These are phyloP conservation scores for Eremobia ochroleuca DNA, from an alignment of 2,888 invertebrate species.

Conservation along the genomic window DNA sequence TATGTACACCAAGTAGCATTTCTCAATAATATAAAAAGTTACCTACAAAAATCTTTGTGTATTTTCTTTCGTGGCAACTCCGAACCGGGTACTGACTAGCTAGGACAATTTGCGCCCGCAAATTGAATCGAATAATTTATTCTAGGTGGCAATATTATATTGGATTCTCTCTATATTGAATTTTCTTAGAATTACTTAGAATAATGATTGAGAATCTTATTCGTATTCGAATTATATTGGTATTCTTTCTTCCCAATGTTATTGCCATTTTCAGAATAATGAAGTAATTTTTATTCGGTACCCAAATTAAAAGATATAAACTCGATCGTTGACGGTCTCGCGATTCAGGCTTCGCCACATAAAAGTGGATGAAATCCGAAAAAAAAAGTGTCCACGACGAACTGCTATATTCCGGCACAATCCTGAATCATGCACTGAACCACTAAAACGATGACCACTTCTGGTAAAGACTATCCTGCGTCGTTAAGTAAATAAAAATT, in stretches of 20 bases:
- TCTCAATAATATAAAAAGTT: constrained; percentile 2
- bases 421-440: no score
- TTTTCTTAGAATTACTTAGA: constrained; percentile 15
- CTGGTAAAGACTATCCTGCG: no score
- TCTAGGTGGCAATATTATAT: constrained; percentile 35
- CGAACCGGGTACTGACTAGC: constrained; percentile 5
- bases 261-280: constrained; percentile 15
- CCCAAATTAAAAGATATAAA: neutral
- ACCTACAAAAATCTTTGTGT: constrained; percentile 19
- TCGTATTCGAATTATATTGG: constrained; percentile 29
- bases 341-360: neutral
- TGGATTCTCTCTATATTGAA: constrained; percentile 23
- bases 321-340: neutral
- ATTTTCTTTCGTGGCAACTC: constrained; percentile 25
- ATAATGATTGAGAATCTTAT: constrained; percentile 37
- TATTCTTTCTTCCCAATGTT: constrained; percentile 5
- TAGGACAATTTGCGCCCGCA: constrained; percentile 40
- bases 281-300: constrained; percentile 12
- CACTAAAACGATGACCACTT: no score
- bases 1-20: constrained; percentile 10
- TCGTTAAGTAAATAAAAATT: neutral
- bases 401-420: no score
- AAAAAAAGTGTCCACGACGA: no score
- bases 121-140: constrained; percentile 44
- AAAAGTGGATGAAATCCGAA: no score